phyloP scores from a whole-genome alignment of 2,888 invertebrate genomes.

The Therioaphis trifolii region DNA sequence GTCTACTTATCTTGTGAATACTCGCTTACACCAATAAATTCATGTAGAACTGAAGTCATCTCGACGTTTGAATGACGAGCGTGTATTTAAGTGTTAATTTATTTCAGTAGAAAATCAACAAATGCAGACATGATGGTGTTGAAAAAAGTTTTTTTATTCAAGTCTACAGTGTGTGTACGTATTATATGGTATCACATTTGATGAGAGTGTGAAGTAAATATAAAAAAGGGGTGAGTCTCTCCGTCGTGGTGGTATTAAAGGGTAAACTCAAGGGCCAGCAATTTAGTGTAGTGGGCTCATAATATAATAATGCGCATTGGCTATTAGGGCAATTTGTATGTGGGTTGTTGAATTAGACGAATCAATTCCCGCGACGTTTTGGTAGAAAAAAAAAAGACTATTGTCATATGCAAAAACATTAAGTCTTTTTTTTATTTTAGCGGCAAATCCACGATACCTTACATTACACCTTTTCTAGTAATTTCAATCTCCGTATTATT shows the following conservation, averaged over 20 bases:
- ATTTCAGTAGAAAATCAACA: constrained; percentile 4
- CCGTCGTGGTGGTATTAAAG: background rate
- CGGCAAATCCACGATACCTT: too few relatives aligned
- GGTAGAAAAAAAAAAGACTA: background rate
- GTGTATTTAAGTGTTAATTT: constrained; percentile 1
- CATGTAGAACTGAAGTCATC: background rate
- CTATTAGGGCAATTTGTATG: constrained; percentile 1
- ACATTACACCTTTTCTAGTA: too few relatives aligned
- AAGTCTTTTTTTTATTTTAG: too few relatives aligned
- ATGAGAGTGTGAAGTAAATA: background rate
- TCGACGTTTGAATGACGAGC: constrained; percentile 1
- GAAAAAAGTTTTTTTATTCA: background rate
- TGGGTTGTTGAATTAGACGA: constrained; percentile 34
- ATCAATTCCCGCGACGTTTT: background rate
- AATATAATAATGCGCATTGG: background rate
- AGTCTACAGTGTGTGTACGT: background rate
- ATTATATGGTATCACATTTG: background rate
- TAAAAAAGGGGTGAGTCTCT: constrained; percentile 33
- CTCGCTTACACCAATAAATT: too few relatives aligned
- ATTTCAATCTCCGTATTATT: too few relatives aligned
- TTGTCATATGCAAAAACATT: too few relatives aligned
- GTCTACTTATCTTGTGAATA: too few relatives aligned
- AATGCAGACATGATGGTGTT: background rate
- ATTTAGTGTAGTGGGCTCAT: constrained; percentile 31
- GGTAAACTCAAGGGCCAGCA: constrained; percentile 18